Percentiles rank a stretch among this genome's conserved stretches.
These are phyloP conservation scores for Reticulitermes lucifugus DNA, from an alignment of 2,888 invertebrate species.

Conservation along the genomic window DNA sequence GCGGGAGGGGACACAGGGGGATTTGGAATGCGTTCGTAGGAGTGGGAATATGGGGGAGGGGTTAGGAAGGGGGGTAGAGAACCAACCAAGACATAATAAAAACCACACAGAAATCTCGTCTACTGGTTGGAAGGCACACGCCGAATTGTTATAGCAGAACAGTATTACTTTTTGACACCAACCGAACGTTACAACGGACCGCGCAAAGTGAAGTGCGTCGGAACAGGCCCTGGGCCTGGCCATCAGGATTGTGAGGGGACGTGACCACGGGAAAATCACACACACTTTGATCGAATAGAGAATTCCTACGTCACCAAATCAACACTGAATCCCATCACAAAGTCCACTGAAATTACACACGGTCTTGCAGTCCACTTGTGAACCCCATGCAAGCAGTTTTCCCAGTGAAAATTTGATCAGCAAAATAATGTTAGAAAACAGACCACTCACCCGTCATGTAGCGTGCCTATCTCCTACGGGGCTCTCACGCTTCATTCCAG, in stretches of 20 bases:
- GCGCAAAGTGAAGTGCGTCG: neutral
- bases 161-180: constrained; percentile 35
- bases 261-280: constrained; percentile 34
- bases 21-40: constrained; percentile 41
- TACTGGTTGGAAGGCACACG: constrained; percentile 32
- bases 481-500: constrained; percentile 56
- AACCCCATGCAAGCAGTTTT: constrained; percentile 51
- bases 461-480: constrained; percentile 59
- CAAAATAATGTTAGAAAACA: constrained; percentile 66
- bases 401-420: constrained; percentile 65
- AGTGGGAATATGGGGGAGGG: constrained; percentile 40
- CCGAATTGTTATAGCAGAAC: constrained; percentile 27
- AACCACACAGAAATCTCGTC: constrained; percentile 49
- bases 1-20: constrained; percentile 28
- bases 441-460: constrained; percentile 65
- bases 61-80: constrained; percentile 48
- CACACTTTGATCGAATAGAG: constrained; percentile 37
- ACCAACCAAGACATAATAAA: constrained; percentile 51
- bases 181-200: neutral
- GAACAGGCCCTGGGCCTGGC: constrained; percentile 3
- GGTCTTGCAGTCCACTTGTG: constrained; percentile 36
- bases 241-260: neutral
- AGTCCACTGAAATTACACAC: constrained; percentile 38
- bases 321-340: constrained; percentile 32
- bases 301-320: constrained; percentile 21